Evolutionary conservation across 2,888 invertebrate species (phyloP), one percentile per base, ranked within the genome.

Genomic region (Mesorhabditis sp.): DNA sequence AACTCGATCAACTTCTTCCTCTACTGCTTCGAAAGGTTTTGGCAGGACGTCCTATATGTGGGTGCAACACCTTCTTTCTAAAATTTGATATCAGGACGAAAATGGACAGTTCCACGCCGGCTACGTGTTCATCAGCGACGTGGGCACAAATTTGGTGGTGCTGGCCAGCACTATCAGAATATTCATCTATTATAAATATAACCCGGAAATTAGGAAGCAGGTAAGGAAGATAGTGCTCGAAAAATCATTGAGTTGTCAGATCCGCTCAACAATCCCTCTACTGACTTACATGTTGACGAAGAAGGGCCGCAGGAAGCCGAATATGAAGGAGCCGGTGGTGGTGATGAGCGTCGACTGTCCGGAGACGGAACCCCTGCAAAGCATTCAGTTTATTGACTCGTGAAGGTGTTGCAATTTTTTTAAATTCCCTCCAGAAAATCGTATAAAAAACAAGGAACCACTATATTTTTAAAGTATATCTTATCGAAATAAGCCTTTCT

Each of bases 171-270:
- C 81, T 10, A 76, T 78, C 65, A 70, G 81, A 58, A 67, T 81
- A 4, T 80, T 80, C 67, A 79, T 81, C 67, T 81, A 77, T 72
- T 80, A 79, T 70, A 78, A 76, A 63, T 81, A 78, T 72, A 81
- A 81, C 63, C 65, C 74, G 4, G 81, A 81, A 13, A 70, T 78
- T 28, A 75, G 74, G 76, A 50, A 50, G n/a, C 58, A 50, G 58
- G 58, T 50, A 2, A 28, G 28, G 28, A 28, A 28, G 28, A 28
- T 2, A 1, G 28, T 28, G 28, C 28, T 28, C 28, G 28, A 28
- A 28, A 28, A 28, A 28, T 28, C 28, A 28, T 28, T 28, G 28
- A 28, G 28, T 28, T 28, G 28, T 28, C 28, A 28, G 28, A 28
- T 28, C 28, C 28, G 28, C 28, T 28, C 28, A 28, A 28, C 28